Conservation (phyloP, 2,113 vertebrate genomes). For the Athene cunicularia region DNA sequence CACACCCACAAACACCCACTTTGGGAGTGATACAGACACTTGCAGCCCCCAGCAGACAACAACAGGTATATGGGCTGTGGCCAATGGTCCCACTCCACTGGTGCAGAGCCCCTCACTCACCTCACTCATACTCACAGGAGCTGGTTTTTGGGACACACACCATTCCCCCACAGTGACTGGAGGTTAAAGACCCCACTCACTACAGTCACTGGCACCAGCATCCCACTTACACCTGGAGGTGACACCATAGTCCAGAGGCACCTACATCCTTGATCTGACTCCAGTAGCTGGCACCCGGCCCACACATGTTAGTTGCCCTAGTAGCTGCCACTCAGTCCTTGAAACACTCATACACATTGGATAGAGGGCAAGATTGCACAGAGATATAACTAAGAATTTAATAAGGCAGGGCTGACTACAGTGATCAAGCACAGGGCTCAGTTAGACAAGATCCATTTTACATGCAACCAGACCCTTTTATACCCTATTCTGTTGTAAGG, state of each 20-base stretch:
- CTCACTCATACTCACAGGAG: background rate
- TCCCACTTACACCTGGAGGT: background rate
- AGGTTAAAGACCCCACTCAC: background rate
- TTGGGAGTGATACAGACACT: background rate
- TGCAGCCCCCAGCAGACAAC: fast-evolving
- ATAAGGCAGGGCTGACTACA: no score
- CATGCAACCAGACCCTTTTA: background rate
- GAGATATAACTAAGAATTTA: background rate
- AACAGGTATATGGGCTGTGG: background rate
- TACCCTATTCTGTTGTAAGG: background rate
- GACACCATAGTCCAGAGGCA: no score
- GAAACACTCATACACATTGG: no score
- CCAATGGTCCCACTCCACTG: background rate
- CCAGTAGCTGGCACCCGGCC: background rate
- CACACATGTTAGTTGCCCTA: fast-evolving
- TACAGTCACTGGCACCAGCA: background rate
- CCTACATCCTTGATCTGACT: background rate
- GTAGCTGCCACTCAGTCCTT: background rate
- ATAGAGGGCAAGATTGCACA: background rate
- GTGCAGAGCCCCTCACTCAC: background rate
- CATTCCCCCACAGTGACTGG: background rate
- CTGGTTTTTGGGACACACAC: background rate
- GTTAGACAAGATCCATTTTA: background rate
- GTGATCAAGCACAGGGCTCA: background rate
- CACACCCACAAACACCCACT: fast-evolving